Evolutionary conservation across 2,888 invertebrate species (phyloP), one percentile per base, ranked within the genome.

Genomic region (Thymelicus sylvestris): DNA sequence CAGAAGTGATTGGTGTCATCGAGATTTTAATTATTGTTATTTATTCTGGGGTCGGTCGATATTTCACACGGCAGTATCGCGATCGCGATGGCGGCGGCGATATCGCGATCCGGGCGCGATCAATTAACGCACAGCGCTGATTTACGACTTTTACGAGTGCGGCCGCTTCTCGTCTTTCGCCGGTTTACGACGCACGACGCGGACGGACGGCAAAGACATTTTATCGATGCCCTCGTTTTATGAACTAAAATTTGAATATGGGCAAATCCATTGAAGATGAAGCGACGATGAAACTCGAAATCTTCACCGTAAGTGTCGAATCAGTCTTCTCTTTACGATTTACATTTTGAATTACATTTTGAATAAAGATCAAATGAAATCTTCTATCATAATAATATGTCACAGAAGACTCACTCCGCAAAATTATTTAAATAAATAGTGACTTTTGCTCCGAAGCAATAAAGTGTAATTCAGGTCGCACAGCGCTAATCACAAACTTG

Each of bases 71-170:
- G 44, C 57, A 13, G 52, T 57, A 68, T 63, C 68, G 65, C 65
- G 68, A 62, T 52, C 69, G 24, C 31, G 31, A 31, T 31, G 31
- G 31, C 31, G 55, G 47, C 52, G 63, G 47, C 38, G 69, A 64
- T 64, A 12, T 47, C 41, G 59, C 65, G 57, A 68, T 68, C 55
- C 19, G 55, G 55, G 31, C 67, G 74, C 72, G 61, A 63, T 73
- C 72, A 73, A 72, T 73, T 73, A 73, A 71, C 71, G 72, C 70
- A 69, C 66, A 65, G 67, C 60, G 65, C 70, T 74, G 74, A 74
- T 72, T 70, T 74, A 74, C 72, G 72, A 66, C 55, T 13, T 72
- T 70, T 74, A 74, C 72, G 72, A 66, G 60, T 13, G 19, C 10
- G 57, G 8, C 8, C 62, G 44, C 62, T 63, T 68, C 55, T 68